Base-by-base conservation (phyloP, 2,797 vertebrate genomes). In the Xiphorhynchus erythropygius region DNA sequence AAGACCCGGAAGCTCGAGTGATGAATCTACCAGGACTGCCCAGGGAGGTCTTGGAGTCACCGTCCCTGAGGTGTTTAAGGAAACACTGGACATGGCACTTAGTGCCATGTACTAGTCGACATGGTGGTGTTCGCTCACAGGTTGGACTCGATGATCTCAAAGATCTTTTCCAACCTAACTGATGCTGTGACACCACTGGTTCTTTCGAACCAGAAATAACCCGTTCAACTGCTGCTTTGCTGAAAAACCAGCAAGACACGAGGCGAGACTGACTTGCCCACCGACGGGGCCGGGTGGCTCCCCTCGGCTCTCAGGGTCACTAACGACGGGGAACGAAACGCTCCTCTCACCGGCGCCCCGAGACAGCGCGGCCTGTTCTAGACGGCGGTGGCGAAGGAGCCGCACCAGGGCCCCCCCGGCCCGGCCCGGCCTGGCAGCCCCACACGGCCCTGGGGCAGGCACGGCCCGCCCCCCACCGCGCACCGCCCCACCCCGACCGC, bases 281-380 rank as follows among this genome's bases (percentile, higher is more conserved):
- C 19, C 6, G 32, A 16, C 8, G 8, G 33, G 37, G 16, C 39
- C n/a, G 52, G 7, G 1, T 3, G 37, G 14, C 35, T 13, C 12
- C n/a, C 27, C 18, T 15, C 1, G 24, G 14, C 19, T 33, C 68
- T 22, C 23, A 22, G 13, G 42, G 13, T 5, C 52, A 6, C 44
- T 8, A 11, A 12, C 0, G 19, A 28, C 24, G 10, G 10, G 9
- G 5, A 28, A 49, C 4, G 15, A 47, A 25, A 21, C 0, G 3
- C 13, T 9, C 17, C 5, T 9, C n/a, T 11, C 28, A 23, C 0
- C 7, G 9, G 3, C 3, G n/a, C 3, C 18, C 10, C 13, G 13
- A 23, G 19, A 23, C 39, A 27, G 49, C 46, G 47, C 14, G 81
- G 84, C 81, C 81, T 46, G 44, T 0, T 55, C 30, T 44, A 7